Conservation (phyloP, 92 coral and sea anemone genomes). For the Pocillopora meandrina region DNA sequence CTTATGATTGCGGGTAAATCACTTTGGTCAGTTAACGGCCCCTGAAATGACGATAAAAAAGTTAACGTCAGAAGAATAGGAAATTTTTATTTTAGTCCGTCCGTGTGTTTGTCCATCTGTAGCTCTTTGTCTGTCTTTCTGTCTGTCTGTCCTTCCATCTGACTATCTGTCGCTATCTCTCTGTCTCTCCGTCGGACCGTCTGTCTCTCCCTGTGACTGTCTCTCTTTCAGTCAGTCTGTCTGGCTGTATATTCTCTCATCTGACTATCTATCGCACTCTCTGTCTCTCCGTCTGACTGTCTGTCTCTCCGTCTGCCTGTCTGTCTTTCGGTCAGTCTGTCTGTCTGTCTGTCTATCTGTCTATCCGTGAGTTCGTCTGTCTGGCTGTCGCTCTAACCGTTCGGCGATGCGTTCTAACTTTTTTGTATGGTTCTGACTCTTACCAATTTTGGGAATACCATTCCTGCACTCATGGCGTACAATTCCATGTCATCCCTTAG, state of each 20-base stretch:
- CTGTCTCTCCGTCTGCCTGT: background rate
- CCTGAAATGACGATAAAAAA: conserved; percentile 23
- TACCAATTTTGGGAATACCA: conserved; percentile 96
- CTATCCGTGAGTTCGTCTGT: background rate
- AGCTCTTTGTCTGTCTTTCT: background rate
- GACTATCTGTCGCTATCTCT: background rate
- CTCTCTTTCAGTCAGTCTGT: background rate
- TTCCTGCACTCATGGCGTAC: conserved; percentile 89
- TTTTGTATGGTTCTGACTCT: background rate
- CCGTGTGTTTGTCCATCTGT: background rate
- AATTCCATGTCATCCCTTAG: conserved; percentile 88
- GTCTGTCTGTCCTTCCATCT: background rate
- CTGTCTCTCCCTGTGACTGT: background rate
- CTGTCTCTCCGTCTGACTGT: background rate
- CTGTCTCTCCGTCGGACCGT: background rate
- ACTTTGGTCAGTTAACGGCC: conserved; percentile 54
- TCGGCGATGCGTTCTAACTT: background rate
- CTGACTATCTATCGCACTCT: background rate
- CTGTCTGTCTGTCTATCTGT: background rate
- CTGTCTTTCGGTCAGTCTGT: background rate
- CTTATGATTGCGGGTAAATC: conserved; percentile 86
- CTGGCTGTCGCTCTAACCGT: background rate
- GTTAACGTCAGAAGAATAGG: background rate
- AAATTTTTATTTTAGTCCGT: background rate
- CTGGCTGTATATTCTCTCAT: background rate